Evolutionary conservation across 2,113 vertebrate genomes (phyloP).

Genomic region (Rhegmatorhina hoffmannsi): DNA sequence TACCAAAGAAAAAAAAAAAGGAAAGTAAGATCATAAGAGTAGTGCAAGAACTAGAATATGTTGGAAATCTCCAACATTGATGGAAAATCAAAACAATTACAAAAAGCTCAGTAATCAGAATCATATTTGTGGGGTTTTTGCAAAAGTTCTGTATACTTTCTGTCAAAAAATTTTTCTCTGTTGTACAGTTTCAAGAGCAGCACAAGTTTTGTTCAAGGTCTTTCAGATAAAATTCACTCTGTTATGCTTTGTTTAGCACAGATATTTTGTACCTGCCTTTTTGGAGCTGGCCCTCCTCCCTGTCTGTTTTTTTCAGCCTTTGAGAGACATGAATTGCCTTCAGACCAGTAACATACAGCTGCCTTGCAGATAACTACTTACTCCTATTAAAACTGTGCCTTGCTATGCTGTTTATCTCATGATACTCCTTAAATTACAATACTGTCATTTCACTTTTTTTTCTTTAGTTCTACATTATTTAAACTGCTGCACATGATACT

Average conservation of each 20-base stretch:
- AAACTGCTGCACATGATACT: conserved; percentile 58
- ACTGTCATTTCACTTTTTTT: conserved; percentile 30
- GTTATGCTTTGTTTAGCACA: not conserved
- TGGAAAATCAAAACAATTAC: not conserved
- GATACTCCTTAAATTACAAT: conserved; percentile 59
- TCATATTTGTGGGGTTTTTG: not conserved
- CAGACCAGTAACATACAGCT: not conserved
- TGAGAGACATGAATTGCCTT: not conserved
- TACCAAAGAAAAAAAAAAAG: not conserved
- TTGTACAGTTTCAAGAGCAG: not conserved
- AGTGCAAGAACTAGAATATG: not conserved
- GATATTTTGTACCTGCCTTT: not conserved
- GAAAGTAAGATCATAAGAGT: not conserved
- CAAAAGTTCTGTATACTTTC: not conserved
- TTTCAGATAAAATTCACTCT: not conserved
- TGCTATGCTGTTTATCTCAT: conserved; percentile 53
- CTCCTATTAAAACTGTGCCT: conserved; percentile 12
- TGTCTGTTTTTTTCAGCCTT: not conserved
- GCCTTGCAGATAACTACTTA: conserved; percentile 23
- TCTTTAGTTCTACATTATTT: conserved; percentile 49
- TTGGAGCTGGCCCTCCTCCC: not conserved
- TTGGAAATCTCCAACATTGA: accelerated
- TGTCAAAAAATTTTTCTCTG: not conserved
- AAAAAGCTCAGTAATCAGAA: not conserved
- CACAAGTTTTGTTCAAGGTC: not conserved